Conservation (phyloP, 2,888 invertebrate genomes). For the Tenthredo distinguenda region DNA sequence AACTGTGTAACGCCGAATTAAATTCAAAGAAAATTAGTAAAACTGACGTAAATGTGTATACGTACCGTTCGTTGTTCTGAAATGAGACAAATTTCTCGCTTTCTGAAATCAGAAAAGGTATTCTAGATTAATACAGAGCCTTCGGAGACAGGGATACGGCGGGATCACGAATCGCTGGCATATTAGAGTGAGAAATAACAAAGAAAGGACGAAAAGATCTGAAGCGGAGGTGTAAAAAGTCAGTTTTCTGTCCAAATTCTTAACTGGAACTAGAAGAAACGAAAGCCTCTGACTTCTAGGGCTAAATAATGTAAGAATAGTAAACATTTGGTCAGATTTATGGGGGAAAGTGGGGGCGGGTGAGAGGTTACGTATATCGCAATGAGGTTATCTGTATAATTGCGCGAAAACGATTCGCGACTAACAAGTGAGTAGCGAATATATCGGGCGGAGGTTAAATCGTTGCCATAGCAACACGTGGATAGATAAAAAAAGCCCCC, state of each 20-base stretch:
- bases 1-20: neutral
- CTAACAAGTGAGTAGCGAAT: neutral
- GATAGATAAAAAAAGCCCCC: neutral
- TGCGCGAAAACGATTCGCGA: too few relatives aligned
- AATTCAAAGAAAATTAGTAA: slow-evolving; percentile 43
- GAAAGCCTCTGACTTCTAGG: neutral
- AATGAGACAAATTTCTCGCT: neutral
- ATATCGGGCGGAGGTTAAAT: neutral
- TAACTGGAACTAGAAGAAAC: neutral
- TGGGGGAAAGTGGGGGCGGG: neutral
- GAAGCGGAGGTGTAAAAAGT: neutral
- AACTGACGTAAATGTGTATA: neutral
- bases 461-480: slow-evolving; percentile 39
- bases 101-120: neutral
- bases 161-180: neutral
- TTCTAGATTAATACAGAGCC: neutral
- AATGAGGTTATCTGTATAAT: too few relatives aligned
- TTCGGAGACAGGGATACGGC: neutral
- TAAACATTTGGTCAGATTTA: neutral
- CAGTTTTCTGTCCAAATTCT: neutral
- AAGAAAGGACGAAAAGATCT: neutral
- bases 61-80: slow-evolving; percentile 10
- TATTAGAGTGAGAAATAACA: neutral
- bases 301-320: neutral
- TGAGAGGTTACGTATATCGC: neutral